Evolutionary conservation across 2,888 invertebrate species (phyloP).

Genomic region (Drosophila sordidapex): DNA sequence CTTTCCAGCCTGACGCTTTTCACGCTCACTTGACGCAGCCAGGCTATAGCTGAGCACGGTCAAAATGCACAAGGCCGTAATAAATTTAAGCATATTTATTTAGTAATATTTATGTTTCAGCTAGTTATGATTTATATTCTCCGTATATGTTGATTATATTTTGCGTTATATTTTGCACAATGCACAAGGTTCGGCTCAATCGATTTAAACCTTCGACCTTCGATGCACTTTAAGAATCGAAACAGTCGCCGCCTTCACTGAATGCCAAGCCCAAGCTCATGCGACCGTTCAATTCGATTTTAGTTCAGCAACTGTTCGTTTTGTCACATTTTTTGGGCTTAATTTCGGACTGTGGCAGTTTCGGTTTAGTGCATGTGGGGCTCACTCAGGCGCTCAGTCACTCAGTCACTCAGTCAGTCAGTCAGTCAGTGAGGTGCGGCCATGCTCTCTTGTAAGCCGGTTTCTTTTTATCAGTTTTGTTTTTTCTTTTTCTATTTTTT

Average conservation of each 20-base stretch:
- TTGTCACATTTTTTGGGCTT: constrained; percentile 59
- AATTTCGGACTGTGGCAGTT: constrained; percentile 49
- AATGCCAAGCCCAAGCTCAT: constrained; percentile 51
- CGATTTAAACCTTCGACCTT: constrained; percentile 61
- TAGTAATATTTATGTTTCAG: neutral
- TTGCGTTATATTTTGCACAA: constrained; percentile 1
- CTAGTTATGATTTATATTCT: neutral
- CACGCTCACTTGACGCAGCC: constrained; percentile 33
- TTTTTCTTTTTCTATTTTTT: constrained; percentile 23
- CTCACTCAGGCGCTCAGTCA: neutral
- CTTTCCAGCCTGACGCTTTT: constrained; percentile 54
- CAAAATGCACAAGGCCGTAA: constrained; percentile 20
- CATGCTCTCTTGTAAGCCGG: constrained; percentile 67
- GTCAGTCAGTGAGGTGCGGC: constrained; percentile 20
- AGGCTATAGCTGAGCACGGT: constrained; percentile 40
- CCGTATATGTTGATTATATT: neutral
- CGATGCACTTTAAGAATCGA: constrained; percentile 44
- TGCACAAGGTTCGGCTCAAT: constrained; percentile 37
- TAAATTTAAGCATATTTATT: constrained; percentile 44
- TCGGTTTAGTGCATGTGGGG: constrained; percentile 24
- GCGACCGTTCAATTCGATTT: constrained; percentile 70
- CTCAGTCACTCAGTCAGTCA: constrained; percentile 1
- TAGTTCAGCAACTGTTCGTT: constrained; percentile 63
- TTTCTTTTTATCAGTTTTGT: constrained; percentile 51
- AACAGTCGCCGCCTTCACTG: constrained; percentile 18